Evolutionary conservation across 2,888 invertebrate genomes (phyloP).

Genomic region (Eupeodes luniger): DNA sequence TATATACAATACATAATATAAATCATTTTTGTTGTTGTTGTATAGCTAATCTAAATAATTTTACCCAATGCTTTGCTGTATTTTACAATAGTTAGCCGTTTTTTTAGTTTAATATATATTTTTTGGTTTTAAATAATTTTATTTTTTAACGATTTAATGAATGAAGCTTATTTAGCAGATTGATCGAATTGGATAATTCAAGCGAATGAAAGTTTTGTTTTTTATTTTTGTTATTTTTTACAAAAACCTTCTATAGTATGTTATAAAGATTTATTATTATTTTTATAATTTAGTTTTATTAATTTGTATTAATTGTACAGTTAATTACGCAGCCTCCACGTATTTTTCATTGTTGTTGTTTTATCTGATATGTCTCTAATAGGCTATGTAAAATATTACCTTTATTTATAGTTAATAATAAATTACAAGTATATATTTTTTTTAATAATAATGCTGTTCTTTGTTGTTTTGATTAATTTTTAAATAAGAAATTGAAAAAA

Average conservation of each 20-base stretch:
- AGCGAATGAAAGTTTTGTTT: slow-evolving; percentile 54
- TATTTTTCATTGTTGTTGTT: slow-evolving; percentile 62
- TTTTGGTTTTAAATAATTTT: slow-evolving; percentile 19
- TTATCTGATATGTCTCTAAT: slow-evolving; percentile 83
- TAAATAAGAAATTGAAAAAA: not conserved
- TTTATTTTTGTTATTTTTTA: not conserved
- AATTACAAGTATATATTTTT: slow-evolving; percentile 50
- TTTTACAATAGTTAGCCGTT: slow-evolving; percentile 67
- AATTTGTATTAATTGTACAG: slow-evolving; percentile 59
- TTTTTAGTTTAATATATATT: slow-evolving; percentile 34
- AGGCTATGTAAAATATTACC: slow-evolving; percentile 81
- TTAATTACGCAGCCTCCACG: slow-evolving; percentile 50
- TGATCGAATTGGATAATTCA: slow-evolving; percentile 69
- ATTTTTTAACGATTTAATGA: slow-evolving; percentile 65
- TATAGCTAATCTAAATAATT: slow-evolving; percentile 72
- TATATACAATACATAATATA: slow-evolving; percentile 66
- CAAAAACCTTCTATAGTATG: slow-evolving; percentile 49
- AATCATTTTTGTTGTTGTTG: slow-evolving; percentile 58
- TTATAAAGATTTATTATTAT: slow-evolving; percentile 52
- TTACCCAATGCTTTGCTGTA: slow-evolving; percentile 69
- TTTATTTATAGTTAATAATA: slow-evolving; percentile 54
- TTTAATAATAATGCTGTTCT: slow-evolving; percentile 10
- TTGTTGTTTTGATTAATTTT: slow-evolving; percentile 8
- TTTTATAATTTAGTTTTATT: slow-evolving; percentile 47
- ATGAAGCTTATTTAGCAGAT: slow-evolving; percentile 73